Evolutionary conservation across 2,113 vertebrate species (phyloP).

Genomic region (Aplodontia rufa): DNA sequence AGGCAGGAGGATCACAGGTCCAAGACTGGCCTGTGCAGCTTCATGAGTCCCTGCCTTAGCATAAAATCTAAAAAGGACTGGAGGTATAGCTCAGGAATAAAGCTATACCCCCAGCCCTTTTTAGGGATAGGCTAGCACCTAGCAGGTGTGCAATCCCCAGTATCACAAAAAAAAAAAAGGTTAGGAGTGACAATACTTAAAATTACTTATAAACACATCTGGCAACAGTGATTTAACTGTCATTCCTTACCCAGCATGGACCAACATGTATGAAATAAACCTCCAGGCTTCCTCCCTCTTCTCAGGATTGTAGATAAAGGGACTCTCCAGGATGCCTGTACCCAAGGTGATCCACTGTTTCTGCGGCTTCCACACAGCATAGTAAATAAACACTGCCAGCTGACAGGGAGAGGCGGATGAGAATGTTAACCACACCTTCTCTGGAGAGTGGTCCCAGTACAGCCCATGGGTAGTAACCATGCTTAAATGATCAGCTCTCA

Average conservation of each 20-base stretch:
- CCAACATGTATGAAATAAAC: conserved; percentile 94
- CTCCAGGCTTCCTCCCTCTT: conserved; percentile 90
- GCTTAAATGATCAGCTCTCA: background rate
- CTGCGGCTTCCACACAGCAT: conserved; percentile 93
- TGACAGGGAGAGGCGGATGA: conserved; percentile 61
- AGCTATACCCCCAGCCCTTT: too few species aligned
- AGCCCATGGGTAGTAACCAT: background rate
- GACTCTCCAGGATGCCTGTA: conserved; percentile 87
- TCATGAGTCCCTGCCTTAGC: background rate
- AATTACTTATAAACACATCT: background rate
- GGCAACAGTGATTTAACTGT: background rate
- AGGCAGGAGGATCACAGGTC: background rate
- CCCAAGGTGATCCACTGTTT: conserved; percentile 93
- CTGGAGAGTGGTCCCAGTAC: background rate
- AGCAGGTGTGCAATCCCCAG: background rate
- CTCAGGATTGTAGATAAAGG: conserved; percentile 87
- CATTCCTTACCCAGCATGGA: conserved; percentile 93
- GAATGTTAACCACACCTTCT: background rate
- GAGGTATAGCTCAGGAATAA: background rate
- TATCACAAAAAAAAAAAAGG: background rate
- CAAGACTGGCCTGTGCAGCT: background rate
- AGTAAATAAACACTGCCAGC: conserved; percentile 93
- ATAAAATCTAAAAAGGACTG: background rate
- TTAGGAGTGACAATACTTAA: background rate
- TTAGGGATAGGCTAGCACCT: too few species aligned